Evolutionary conservation across 2,113 vertebrate species (phyloP).

Genomic region (Scomber colias): DNA sequence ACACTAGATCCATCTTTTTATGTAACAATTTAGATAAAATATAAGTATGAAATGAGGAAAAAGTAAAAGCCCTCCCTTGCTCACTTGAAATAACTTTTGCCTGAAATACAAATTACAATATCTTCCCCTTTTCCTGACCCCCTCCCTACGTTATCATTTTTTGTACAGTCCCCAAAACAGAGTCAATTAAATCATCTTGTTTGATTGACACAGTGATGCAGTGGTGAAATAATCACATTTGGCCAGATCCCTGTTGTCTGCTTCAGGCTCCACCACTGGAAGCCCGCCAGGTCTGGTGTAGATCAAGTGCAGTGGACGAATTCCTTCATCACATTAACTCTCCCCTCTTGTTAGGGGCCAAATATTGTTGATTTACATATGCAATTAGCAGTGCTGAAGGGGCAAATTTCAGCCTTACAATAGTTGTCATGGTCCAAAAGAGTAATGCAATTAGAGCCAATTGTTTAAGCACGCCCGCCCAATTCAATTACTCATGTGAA

Average conservation of each 20-base stretch:
- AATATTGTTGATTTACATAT: slow-evolving; percentile 67
- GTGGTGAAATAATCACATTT: slow-evolving; percentile 9
- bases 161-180: neutral
- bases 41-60: no score
- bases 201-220: slow-evolving; percentile 4
- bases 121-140: neutral
- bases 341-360: slow-evolving; percentile 51
- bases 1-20: no score
- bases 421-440: slow-evolving; percentile 68
- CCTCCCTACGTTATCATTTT: neutral
- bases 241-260: slow-evolving; percentile 18
- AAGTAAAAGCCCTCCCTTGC: no score
- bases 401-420: slow-evolving; percentile 60
- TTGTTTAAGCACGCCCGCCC: slow-evolving; percentile 69
- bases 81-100: no score
- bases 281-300: slow-evolving; percentile 42
- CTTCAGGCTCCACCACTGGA: slow-evolving; percentile 34
- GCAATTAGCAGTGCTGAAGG: slow-evolving; percentile 66
- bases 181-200: slow-evolving; percentile 32
- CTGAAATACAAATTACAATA: neutral
- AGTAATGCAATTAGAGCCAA: slow-evolving; percentile 75
- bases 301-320: slow-evolving; percentile 48
- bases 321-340: slow-evolving; percentile 60
- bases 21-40: no score
- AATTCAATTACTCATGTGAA: slow-evolving; percentile 71